phyloP scores from a whole-genome alignment of 23 tunicate species.

The Halocynthia roretzi region DNA sequence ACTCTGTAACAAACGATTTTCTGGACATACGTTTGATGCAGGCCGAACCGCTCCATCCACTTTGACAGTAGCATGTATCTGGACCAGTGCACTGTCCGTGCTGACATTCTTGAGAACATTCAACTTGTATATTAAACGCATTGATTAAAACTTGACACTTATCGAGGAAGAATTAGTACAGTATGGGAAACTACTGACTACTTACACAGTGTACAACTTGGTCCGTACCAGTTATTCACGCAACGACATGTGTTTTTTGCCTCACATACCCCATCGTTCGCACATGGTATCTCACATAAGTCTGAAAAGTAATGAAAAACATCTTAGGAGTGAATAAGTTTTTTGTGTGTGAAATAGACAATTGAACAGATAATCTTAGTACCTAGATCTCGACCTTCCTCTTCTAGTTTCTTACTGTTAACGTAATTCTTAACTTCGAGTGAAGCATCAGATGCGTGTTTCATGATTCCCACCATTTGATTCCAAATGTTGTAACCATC shows the following conservation, averaged over 20 bases:
- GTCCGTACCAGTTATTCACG: slow-evolving; percentile 39
- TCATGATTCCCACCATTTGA: slow-evolving; percentile 7
- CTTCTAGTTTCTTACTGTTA: slow-evolving; percentile 1
- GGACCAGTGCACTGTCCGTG: slow-evolving; percentile 52
- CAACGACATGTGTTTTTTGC: slow-evolving; percentile 36
- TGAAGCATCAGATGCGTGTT: neutral
- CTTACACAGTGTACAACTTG: slow-evolving; percentile 41
- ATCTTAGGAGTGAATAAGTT: neutral
- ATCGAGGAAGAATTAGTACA: neutral
- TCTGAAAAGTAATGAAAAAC: slow-evolving; percentile 22
- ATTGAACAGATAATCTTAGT: neutral
- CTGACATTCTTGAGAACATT: slow-evolving; percentile 26
- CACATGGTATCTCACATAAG: slow-evolving; percentile 31
- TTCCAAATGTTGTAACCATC: neutral
- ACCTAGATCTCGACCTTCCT: neutral
- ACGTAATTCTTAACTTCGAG: neutral
- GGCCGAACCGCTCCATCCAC: slow-evolving; percentile 32
- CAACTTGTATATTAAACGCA: slow-evolving; percentile 10
- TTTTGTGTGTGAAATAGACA: neutral
- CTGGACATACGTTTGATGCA: slow-evolving; percentile 36
- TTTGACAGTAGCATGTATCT: slow-evolving; percentile 35
- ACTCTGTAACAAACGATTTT: too few relatives aligned
- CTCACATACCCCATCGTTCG: slow-evolving; percentile 44
- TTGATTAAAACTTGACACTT: neutral
- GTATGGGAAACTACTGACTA: neutral